phyloP scores from a whole-genome alignment of 2,888 invertebrate genomes.

The Phaonia tiefii region DNA sequence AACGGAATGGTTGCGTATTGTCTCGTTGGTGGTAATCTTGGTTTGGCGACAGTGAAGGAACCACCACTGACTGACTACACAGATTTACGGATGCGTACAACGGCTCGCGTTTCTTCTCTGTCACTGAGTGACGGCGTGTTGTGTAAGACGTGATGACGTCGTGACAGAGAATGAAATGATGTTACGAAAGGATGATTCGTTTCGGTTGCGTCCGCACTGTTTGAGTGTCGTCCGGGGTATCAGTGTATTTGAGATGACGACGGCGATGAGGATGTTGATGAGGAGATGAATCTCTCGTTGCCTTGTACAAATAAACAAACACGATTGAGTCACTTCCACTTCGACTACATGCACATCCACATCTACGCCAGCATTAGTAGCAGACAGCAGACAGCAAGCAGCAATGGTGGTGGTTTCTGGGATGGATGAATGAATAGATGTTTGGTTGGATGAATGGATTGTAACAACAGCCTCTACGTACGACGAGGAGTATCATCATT shows the following conservation, averaged over 20 bases:
- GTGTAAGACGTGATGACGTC: slow-evolving; percentile 63
- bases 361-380: slow-evolving; percentile 1
- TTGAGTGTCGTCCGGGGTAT: slow-evolving; percentile 11
- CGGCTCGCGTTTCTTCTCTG: slow-evolving; percentile 43
- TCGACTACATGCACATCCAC: slow-evolving; percentile 33
- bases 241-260: slow-evolving; percentile 45
- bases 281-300: slow-evolving; percentile 69
- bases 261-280: slow-evolving; percentile 36
- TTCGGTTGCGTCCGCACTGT: slow-evolving; percentile 26
- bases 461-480: slow-evolving; percentile 52
- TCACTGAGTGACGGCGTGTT: not conserved
- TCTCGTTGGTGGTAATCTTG: slow-evolving; percentile 30
- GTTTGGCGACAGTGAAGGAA: slow-evolving; percentile 13
- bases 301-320: slow-evolving; percentile 70
- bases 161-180: slow-evolving; percentile 64
- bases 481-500: slow-evolving; percentile 42
- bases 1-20: slow-evolving; percentile 69
- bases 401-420: slow-evolving; percentile 49
- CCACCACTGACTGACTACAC: slow-evolving; percentile 13
- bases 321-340: slow-evolving; percentile 63
- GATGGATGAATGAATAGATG: not conserved
- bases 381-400: slow-evolving; percentile 36
- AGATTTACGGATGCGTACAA: slow-evolving; percentile 57
- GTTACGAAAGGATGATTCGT: slow-evolving; percentile 16
- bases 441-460: slow-evolving; percentile 35